Conservation (phyloP, 2,888 invertebrate genomes). For the Ectropis crepuscularia region DNA sequence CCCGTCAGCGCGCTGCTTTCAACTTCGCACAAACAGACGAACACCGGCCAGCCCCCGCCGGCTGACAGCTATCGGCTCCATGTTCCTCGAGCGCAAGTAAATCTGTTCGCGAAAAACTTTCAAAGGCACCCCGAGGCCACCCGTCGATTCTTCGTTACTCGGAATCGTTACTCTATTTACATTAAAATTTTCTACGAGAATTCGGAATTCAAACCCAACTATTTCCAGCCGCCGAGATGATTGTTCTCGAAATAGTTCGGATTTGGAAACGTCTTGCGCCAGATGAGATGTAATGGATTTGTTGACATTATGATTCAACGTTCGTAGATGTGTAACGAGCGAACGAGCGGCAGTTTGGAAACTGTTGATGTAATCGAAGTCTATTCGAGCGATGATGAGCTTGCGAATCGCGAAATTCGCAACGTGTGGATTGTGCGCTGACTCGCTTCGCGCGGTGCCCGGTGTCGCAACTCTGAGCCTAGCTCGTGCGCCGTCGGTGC, state of each 20-base stretch:
- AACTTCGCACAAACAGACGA: conserved; percentile 45
- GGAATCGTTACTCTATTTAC: conserved; percentile 17
- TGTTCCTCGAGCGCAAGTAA: conserved; percentile 15
- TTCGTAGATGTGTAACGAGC: conserved; percentile 5
- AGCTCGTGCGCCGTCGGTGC: conserved; percentile 9
- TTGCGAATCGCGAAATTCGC: conserved; percentile 33
- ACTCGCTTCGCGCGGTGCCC: conserved; percentile 16
- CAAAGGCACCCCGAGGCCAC: conserved; percentile 14
- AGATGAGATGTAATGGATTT: conserved; percentile 9
- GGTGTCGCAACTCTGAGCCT: conserved; percentile 28
- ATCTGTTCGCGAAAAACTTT: conserved; percentile 27
- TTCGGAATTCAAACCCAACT: conserved; percentile 7
- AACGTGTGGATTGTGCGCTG: conserved; percentile 14
- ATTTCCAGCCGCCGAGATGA: conserved; percentile 8
- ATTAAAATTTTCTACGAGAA: conserved; percentile 7
- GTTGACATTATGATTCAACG: conserved; percentile 12
- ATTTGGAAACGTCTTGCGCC: conserved; percentile 3
- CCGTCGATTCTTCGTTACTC: conserved; percentile 9
- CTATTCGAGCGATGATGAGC: conserved; percentile 36
- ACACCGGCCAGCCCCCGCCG: conserved; percentile 26
- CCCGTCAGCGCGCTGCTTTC: conserved; percentile 49
- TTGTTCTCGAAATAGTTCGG: conserved; percentile 7
- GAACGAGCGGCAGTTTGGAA: conserved; percentile 3
- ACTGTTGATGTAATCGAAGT: conserved; percentile 28
- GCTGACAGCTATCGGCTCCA: conserved; percentile 29